Evolutionary conservation across 1,140 invertebrate genomes (phyloP).

Genomic region (Anastrepha ludens): DNA sequence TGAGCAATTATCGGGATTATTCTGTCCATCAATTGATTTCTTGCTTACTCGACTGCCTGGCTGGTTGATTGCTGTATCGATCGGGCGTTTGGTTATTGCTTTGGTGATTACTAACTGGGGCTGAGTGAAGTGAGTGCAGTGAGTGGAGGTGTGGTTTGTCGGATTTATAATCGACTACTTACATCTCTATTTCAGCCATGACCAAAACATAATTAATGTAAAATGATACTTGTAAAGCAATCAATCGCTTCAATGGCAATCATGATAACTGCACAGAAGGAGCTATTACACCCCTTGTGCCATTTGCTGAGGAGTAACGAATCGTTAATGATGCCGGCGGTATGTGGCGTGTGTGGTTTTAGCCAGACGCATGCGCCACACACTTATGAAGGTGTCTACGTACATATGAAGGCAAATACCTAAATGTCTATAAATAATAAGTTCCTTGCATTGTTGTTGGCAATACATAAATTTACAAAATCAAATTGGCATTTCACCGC

Average conservation of each 20-base stretch:
- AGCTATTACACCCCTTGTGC: neutral
- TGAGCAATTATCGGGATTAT: constrained; percentile 43
- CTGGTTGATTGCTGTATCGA: too few species aligned
- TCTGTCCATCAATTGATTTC: constrained; percentile 8
- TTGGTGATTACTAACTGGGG: neutral
- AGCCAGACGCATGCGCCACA: neutral
- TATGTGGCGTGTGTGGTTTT: neutral
- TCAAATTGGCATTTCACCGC: constrained; percentile 38
- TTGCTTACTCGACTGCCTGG: too few species aligned
- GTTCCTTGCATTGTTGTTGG: neutral
- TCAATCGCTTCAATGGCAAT: constrained; percentile 20
- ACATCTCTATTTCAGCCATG: neutral
- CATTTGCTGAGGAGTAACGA: neutral
- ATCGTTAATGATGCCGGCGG: neutral
- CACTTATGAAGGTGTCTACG: neutral
- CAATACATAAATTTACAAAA: neutral
- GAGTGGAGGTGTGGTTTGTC: neutral
- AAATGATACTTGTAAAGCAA: constrained; percentile 43
- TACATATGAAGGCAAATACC: neutral
- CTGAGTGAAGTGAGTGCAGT: neutral
- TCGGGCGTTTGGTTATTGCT: too few species aligned
- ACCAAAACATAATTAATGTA: constrained; percentile 4
- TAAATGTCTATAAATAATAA: neutral
- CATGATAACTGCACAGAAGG: neutral
- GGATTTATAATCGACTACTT: neutral